phyloP scores from a whole-genome alignment of 2,797 vertebrate genomes.

The Catostomus latipinnis region DNA sequence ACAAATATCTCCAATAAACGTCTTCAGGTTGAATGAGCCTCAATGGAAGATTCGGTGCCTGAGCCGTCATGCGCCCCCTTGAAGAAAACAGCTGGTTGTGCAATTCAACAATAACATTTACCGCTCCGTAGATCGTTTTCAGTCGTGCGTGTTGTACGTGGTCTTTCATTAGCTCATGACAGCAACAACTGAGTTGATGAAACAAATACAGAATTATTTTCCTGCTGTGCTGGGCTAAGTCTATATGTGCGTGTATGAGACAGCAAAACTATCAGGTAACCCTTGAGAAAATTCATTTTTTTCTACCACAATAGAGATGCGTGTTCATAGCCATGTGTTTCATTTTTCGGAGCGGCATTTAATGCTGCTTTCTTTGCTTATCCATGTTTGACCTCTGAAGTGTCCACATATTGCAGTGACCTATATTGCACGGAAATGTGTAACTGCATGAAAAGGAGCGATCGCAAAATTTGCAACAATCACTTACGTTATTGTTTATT shows the following conservation, averaged over 20 bases:
- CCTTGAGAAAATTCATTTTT: not conserved
- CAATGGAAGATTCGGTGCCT: not conserved
- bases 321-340: not conserved
- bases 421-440: not conserved
- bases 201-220: not conserved
- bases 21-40: not conserved
- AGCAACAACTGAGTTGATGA: conserved; percentile 5
- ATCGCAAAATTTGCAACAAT: too few relatives aligned
- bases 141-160: not conserved
- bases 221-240: not conserved
- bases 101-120: not conserved
- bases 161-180: not conserved
- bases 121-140: not conserved
- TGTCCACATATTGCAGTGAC: not conserved
- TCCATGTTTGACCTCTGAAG: not conserved
- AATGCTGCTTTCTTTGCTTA: not conserved
- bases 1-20: not conserved
- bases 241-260: not conserved
- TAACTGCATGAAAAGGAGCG: too few relatives aligned
- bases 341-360: not conserved
- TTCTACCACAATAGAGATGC: not conserved
- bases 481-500: not conserved
- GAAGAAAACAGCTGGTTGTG: not conserved
- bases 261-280: conserved; percentile 5
- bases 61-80: not conserved